These are phyloP conservation scores for Smithornis capensis DNA, from an alignment of 2,113 vertebrate genomes.

Conservation along the genomic window DNA sequence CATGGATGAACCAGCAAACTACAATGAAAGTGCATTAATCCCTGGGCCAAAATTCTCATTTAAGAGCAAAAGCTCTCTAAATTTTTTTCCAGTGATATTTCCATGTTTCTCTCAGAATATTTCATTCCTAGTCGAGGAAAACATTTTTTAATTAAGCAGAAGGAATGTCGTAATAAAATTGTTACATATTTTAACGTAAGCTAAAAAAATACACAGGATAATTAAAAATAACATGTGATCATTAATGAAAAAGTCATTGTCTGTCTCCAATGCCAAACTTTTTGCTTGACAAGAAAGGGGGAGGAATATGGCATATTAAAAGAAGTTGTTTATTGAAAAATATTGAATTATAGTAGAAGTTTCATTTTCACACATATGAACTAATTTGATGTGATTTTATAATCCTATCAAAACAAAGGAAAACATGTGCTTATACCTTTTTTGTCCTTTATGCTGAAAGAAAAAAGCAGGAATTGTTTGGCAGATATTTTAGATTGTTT, in stretches of 20 bases:
- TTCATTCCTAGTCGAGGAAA: background rate
- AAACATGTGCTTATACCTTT: background rate
- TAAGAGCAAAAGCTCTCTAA: background rate
- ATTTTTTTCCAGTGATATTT: background rate
- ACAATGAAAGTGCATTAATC: background rate
- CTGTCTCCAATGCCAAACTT: background rate
- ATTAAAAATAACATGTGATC: background rate
- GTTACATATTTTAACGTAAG: background rate
- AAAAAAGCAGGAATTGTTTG: background rate
- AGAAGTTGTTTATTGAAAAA: background rate
- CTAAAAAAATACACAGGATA: background rate
- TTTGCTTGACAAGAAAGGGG: background rate
- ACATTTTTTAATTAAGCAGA: background rate
- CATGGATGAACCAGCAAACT: background rate
- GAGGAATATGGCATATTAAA: background rate
- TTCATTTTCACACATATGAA: background rate
- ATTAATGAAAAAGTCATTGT: background rate
- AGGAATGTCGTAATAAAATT: background rate
- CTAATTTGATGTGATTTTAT: background rate
- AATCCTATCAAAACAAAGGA: background rate
- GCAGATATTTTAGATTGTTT: conserved; percentile 23
- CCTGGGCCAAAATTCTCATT: background rate
- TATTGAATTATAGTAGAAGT: background rate
- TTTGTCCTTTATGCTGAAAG: background rate
- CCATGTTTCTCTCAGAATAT: background rate